These are phyloP conservation scores for Augiades crinisus DNA, from an alignment of 2,888 invertebrate species.

Conservation along the genomic window DNA sequence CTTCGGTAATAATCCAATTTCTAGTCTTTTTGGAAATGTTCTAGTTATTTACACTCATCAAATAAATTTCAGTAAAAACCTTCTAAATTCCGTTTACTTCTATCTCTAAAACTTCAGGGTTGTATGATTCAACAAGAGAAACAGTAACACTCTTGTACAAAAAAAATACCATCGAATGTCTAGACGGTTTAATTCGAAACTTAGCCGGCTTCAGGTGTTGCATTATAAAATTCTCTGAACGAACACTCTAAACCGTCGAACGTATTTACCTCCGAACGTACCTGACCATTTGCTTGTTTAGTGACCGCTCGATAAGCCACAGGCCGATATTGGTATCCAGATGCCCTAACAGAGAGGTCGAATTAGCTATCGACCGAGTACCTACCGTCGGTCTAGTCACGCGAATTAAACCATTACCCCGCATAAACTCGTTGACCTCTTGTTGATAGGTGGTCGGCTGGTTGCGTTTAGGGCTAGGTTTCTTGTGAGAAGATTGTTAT, in stretches of 20 bases:
- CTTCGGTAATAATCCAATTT: too few species aligned
- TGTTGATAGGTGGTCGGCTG: constrained; percentile 17
- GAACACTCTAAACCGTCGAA: constrained; percentile 4
- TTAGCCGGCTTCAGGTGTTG: constrained; percentile 1
- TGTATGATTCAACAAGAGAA: too few species aligned
- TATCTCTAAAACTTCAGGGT: too few species aligned
- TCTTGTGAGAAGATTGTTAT: constrained; percentile 18
- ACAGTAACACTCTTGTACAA: too few species aligned
- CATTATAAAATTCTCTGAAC: constrained; percentile 4
- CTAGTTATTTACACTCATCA: too few species aligned
- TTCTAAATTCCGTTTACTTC: too few species aligned
- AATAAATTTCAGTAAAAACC: too few species aligned
- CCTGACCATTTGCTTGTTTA: constrained; percentile 7
- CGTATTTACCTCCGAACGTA: constrained; percentile 5
- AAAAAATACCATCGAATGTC: not conserved
- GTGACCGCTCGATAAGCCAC: constrained; percentile 18
- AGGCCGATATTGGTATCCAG: too few species aligned
- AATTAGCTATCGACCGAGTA: constrained; percentile 11
- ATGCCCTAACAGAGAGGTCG: constrained; percentile 18
- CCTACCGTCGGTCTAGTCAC: constrained; percentile 13
- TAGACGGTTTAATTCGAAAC: constrained; percentile 1
- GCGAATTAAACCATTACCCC: constrained; percentile 26
- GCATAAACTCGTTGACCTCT: constrained; percentile 22
- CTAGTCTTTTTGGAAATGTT: too few species aligned
- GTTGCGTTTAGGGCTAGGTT: constrained; percentile 16